Percentiles rank a stretch among this genome's conserved stretches.
These are phyloP conservation scores for Colinus virginianus DNA, from an alignment of 2,113 vertebrate genomes.

Conservation along the genomic window DNA sequence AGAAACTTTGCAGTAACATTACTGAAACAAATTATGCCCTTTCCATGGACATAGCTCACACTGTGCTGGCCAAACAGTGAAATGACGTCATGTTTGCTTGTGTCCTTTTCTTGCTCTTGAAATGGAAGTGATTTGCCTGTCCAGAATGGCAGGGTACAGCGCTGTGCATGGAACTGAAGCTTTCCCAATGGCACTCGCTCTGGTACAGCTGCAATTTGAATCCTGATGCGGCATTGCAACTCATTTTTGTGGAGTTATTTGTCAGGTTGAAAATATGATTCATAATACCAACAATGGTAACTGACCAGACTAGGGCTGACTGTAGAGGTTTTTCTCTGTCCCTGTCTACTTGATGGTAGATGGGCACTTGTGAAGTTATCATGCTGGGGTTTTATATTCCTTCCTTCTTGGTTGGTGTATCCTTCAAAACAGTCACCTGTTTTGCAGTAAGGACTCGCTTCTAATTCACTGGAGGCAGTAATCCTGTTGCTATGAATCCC, in stretches of 20 bases:
- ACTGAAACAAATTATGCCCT: not conserved
- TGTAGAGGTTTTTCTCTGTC: not conserved
- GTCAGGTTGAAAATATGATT: not conserved
- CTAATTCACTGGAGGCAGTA: not conserved
- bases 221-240: not conserved
- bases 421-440: not conserved
- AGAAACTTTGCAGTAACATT: fast-evolving
- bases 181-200: not conserved
- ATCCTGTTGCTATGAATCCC: not conserved
- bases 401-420: not conserved
- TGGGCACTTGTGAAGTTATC: not conserved
- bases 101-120: not conserved
- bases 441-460: not conserved
- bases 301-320: too few relatives aligned
- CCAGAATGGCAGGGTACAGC: not conserved
- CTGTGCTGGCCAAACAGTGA: not conserved
- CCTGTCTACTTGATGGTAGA: not conserved
- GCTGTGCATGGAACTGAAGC: not conserved
- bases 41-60: not conserved
- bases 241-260: not conserved
- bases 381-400: not conserved
- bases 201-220: not conserved
- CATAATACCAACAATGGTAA: not conserved
- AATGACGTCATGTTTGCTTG: not conserved
- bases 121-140: not conserved